Percentiles rank a stretch among this genome's conserved stretches.
These are phyloP conservation scores for Anneissia japonica DNA, from an alignment of 35 echinoderm and acorn worm genomes.

Conservation along the genomic window DNA sequence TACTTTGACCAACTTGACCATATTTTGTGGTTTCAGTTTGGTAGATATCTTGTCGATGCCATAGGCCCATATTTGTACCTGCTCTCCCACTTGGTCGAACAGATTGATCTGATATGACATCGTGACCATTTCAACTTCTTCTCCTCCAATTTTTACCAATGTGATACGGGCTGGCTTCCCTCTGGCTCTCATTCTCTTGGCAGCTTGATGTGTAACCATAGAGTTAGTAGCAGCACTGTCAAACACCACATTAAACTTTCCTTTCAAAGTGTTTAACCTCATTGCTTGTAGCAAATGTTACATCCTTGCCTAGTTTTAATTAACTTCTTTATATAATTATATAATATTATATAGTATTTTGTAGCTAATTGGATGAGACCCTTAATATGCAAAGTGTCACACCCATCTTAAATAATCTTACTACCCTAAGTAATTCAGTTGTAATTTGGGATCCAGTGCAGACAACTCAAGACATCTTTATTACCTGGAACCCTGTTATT, in stretches of 20 bases:
- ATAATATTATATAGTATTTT: too few relatives aligned
- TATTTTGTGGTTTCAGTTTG: neutral
- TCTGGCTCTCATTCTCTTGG: neutral
- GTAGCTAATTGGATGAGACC: too few relatives aligned
- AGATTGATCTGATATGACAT: constrained; percentile 4
- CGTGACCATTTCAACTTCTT: constrained; percentile 1
- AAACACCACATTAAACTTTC: neutral
- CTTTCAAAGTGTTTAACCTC: neutral
- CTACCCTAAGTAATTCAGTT: too few relatives aligned
- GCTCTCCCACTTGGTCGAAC: neutral
- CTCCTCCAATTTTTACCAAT: constrained; percentile 1
- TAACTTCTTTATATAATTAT: too few relatives aligned
- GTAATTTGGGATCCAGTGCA: too few relatives aligned
- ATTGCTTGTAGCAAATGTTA: neutral
- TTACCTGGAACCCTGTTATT: too few relatives aligned
- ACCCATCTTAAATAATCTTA: too few relatives aligned
- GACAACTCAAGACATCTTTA: too few relatives aligned
- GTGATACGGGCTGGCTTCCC: neutral
- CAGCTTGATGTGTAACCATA: constrained; percentile 1
- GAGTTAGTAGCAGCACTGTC: constrained; percentile 13
- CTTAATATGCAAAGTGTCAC: too few relatives aligned
- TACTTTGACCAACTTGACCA: neutral
- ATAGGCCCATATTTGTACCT: neutral
- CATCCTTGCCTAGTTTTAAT: too few relatives aligned
- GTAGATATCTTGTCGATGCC: constrained; percentile 7